Base-by-base conservation (phyloP, 2,113 vertebrate species). In the Larimichthys polyactis region DNA sequence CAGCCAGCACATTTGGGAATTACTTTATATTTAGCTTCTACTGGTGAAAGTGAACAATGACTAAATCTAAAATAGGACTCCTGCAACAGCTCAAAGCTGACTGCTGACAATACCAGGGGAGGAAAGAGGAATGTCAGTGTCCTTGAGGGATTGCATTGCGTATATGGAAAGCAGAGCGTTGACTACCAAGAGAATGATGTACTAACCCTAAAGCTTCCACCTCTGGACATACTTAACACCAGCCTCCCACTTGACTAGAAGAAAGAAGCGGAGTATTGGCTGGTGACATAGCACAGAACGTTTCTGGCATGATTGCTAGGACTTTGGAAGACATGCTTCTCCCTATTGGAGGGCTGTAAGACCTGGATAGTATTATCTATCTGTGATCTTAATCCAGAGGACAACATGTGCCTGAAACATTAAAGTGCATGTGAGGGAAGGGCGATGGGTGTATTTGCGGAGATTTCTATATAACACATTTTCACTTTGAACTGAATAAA, bases 41-140 rank as follows among this genome's bases (percentile, higher is more conserved):
- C 68, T 69, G 64, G 70, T 75, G 9, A 75, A 74, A 57, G 64
- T 70, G 65, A 24, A 80, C 67, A 81, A 86, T 87, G 79, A 74
- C 85, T 73, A 74, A 89, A 82, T 74, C 71, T 71, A 72, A 78
- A 79, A 86, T 44, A 62, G 79, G 51, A 82, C 66, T 89, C 80
- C 85, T 92, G 90, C 82, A 90, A 90, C 62, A 81, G 72, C 77
- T 90, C 88, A 90, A 89, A 72, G 43, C 62, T 57, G 76, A 84
- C 71, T 89, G 75, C 88, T 88, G 86, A 85, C 81, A 87, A 86
- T 88, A 46, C 73, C 75, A 62, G 54, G 69, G 51, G 75, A 75
- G 81, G 73, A 76, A 59, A 49, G 52, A 85, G 80, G 88, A 87
- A 87, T 84, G 75, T 75, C 51, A 29, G 60, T 27, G 70, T 90